Percentiles rank a stretch among this genome's conserved stretches.
These are phyloP conservation scores for Arnoldichthys spilopterus DNA, from an alignment of 2,797 vertebrate genomes.

Conservation along the genomic window DNA sequence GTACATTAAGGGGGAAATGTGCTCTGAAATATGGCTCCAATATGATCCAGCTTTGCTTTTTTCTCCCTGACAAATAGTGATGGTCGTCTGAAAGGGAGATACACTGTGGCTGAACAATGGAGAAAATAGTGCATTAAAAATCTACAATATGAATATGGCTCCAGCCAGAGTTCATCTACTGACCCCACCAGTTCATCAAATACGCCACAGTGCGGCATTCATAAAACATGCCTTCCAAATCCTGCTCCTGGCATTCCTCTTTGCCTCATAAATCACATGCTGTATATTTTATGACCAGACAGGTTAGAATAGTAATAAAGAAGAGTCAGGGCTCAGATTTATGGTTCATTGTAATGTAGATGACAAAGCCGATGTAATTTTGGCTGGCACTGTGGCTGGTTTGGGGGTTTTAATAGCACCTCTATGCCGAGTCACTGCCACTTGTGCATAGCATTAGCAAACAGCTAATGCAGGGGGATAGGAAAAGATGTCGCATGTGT, in stretches of 20 bases:
- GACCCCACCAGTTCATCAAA: constrained; percentile 78
- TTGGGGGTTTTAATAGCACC: constrained; percentile 21
- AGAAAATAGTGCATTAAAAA: constrained; percentile 32
- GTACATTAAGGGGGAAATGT: neutral
- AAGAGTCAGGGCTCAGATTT: constrained; percentile 58
- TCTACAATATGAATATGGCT: constrained; percentile 65
- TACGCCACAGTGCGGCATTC: constrained; percentile 70
- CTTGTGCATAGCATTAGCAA: constrained; percentile 26
- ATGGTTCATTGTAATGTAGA: constrained; percentile 55
- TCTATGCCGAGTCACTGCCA: constrained; percentile 18
- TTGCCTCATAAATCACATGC: constrained; percentile 76
- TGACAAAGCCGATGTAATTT: constrained; percentile 41
- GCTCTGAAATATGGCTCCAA: neutral
- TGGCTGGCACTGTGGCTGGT: constrained; percentile 20
- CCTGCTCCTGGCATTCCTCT: constrained; percentile 71
- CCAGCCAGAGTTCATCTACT: constrained; percentile 73
- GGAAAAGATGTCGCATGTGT: too few species aligned
- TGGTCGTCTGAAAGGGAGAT: constrained; percentile 13
- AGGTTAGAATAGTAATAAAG: constrained; percentile 67
- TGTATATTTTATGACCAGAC: constrained; percentile 80
- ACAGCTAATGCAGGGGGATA: constrained; percentile 18
- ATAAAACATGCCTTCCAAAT: constrained; percentile 79
- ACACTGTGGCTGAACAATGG: constrained; percentile 16
- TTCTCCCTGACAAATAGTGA: constrained; percentile 12
- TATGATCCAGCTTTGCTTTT: neutral